A percentile compares a stretch with the other conserved stretches of the same genome.
These are phyloP conservation scores for Axis porcinus DNA, from an alignment of 2,113 vertebrate species.

Conservation along the genomic window DNA sequence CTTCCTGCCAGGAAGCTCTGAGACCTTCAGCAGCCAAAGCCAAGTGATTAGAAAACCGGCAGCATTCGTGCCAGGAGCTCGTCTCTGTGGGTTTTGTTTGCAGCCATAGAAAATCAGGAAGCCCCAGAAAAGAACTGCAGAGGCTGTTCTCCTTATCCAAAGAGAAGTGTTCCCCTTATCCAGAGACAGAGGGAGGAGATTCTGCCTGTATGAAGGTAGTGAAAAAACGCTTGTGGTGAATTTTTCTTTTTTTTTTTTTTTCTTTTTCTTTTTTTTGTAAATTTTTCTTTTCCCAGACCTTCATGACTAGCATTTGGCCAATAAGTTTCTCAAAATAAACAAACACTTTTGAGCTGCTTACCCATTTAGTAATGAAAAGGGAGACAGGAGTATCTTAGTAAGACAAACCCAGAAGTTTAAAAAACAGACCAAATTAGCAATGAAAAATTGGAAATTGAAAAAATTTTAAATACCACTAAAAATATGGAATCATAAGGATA, in stretches of 20 bases:
- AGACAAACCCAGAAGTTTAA: neutral
- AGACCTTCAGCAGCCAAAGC: constrained; percentile 68
- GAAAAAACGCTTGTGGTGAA: neutral
- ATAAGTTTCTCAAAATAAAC: neutral
- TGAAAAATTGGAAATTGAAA: neutral
- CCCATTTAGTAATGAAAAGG: neutral
- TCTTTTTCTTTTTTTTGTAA: no score
- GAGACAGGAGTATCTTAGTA: neutral
- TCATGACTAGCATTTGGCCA: neutral
- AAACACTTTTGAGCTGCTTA: neutral
- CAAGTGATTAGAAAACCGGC: constrained; percentile 51
- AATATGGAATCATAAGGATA: neutral
- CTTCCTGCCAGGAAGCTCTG: constrained; percentile 69
- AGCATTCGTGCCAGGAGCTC: constrained; percentile 11
- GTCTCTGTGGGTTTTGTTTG: constrained; percentile 26
- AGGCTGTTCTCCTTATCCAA: neutral
- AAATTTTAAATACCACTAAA: neutral
- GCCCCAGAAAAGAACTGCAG: neutral
- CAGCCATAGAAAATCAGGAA: neutral
- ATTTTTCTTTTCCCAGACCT: neutral
- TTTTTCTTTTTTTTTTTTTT: neutral
- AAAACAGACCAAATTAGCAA: neutral
- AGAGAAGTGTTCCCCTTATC: neutral
- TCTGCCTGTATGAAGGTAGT: neutral
- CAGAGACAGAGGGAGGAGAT: neutral